Evolutionary conservation across 2,797 vertebrate genomes (phyloP), one percentile per base, ranked within the genome.

Genomic region (Columba guinea): DNA sequence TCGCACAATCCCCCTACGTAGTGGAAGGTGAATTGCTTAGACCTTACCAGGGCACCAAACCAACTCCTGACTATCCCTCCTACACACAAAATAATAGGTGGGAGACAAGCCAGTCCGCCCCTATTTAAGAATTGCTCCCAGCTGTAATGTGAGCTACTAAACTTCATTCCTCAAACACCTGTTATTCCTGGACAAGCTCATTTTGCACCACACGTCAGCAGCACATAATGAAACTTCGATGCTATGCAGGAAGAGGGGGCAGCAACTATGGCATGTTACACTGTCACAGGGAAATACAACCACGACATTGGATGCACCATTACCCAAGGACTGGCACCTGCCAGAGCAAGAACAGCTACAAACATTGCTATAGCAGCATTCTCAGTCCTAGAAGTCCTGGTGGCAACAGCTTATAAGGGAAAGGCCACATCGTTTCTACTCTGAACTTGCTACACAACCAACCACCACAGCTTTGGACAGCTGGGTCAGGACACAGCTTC

Each of bases 111-210:
- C 95, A 94, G 95, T 69, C 68, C 2, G 14, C 87, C 89, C 87
- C 92, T 94, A 24, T 92, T 95, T 96, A 97, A 96, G 96, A 97
- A 95, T 26, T 87, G 89, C 92, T 97, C 96, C 96, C 88, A 89
- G 90, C 94, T 96, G 97, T 89, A 90, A 97, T 53, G 10, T 82
- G 73, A 97, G 92, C 93, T 92, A 93, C 94, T 93, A 93, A 90
- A 89, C 44, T 41, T 67, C 89, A 97, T 90, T 97, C 96, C 91
- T 97, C 89, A 94, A 93, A 67, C 86, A 97, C 95, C 97, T 98
- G 97, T 95, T 87, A 91, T 90, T 97, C 96, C 80, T 71, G 96
- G 94, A 97, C 95, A 95, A 95, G 93, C 87, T 89, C 92, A 86
- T 96, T 97, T 95, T 96, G 85, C 91, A 95, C 87, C 87, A 86